Evolutionary conservation across 2,888 invertebrate genomes (phyloP), one percentile per base, ranked within the genome.

Genomic region (Macropis europaea): DNA sequence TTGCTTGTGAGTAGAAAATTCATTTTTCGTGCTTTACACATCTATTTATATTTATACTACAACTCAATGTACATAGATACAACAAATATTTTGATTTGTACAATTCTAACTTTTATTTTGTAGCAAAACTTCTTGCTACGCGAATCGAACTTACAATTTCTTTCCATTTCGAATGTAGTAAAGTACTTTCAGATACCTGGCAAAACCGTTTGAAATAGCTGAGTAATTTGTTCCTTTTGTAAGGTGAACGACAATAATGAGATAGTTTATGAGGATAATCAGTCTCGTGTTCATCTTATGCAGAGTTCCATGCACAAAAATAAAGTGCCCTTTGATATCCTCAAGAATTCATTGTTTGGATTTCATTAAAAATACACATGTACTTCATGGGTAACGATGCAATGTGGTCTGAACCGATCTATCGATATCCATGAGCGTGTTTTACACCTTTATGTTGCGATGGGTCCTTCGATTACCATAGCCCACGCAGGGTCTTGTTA

Each of bases 41-140:
- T 38, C 56, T 59, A 60, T 56, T 34, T 75, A 42, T 63, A 74
- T 76, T 76, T 78, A 62, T 34, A 78, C 61, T 73, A 66, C 36
- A 42, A 32, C 7, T 15, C 22, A 45, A 17, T 60, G 45, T 70
- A 70, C 56, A 71, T 15, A 6, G 48, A 38, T 61, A n/a, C 26
- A 40, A 45, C 15, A 30, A 28, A 40, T 24, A 70, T 56, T 52
- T 57, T 30, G 24, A 19, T 30, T 56, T 61, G 26, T 53, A 61
- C 53, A 61, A 17, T 43, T 48, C 26, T 17, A 45, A 50, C 19
- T 32, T 32, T 32, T 19, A 9, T 13, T 2, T n/a, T 17, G 7
- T 15, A 9, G 13, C 28, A 61, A 61, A 50, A 52, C 2, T 1
- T 13, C 9, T 11, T 5, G n/a, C n/a, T 17, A n/a, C 17, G 22